Base-by-base conservation (phyloP, 2,888 invertebrate genomes). In the Cheilosia soror region DNA sequence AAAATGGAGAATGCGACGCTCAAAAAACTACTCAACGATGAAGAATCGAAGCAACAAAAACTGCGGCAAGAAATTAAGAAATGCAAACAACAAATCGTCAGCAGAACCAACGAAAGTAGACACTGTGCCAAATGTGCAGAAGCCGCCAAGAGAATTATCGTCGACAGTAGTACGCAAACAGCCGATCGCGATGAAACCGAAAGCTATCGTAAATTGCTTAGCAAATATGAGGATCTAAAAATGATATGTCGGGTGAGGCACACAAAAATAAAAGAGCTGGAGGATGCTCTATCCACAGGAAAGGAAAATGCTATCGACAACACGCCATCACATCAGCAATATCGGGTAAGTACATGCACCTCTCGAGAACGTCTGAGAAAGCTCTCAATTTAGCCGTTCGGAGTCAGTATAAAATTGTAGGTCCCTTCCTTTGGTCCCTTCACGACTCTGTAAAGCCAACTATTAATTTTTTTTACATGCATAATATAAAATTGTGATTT, bases 1-100 rank as follows among this genome's bases (percentile, higher is more conserved):
- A 91, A 90, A 72, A 88, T 89, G 2, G 91, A 92, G 78, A 90
- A 90, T 69, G 89, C 89, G 0, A 81, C 71, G 13, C 82, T 92
- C 0, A 90, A 89, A 44, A 90, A 90, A 55, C 88, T 90, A 4
- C 75, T 92, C 0, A 84, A 88, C 25, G 91, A 91, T 2, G 90
- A 90, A 58, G 89, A 91, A 62, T 88, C 89, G 0, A 90, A 89
- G 49, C 83, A 89, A 1, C 89, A 89, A 0, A 78, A 88, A 40
- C 49, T 88, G 5, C 65, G 86, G 1, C 80, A 75, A 25, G 92
- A 92, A 80, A 68, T 90, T 0, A 89, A 89, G 72, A 89, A 90
- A 25, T 87, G 88, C n/a, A 90, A 89, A 44, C 88, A 87, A 25
- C 90, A 89, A 57, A 87, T 90, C 0, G 57, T 72, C 1, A 88